phyloP scores from a whole-genome alignment of 2,797 vertebrate genomes.

The Oreochromis grahami region DNA sequence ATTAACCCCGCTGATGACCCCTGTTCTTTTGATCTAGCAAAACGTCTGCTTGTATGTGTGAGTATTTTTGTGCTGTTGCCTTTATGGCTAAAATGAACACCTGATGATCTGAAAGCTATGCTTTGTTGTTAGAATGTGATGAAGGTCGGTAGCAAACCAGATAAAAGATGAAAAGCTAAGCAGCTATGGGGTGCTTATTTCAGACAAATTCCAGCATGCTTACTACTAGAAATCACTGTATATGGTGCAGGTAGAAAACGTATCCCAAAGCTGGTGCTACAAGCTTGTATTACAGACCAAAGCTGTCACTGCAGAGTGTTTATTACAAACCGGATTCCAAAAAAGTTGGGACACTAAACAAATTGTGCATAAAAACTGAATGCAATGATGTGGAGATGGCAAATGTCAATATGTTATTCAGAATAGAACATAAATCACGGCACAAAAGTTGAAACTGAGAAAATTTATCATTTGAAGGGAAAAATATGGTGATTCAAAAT shows the following conservation, averaged over 20 bases:
- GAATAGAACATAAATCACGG: too few relatives aligned
- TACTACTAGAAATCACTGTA: neutral
- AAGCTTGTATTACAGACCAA: neutral
- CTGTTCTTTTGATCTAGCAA: slow-evolving; percentile 23
- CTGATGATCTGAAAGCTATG: neutral
- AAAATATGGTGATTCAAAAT: too few relatives aligned
- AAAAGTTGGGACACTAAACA: too few relatives aligned
- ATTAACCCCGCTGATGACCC: slow-evolving; percentile 38
- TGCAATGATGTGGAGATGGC: too few relatives aligned
- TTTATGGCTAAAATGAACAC: neutral
- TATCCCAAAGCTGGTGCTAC: neutral
- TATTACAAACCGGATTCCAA: too few relatives aligned
- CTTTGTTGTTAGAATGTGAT: neutral
- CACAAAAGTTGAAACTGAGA: too few relatives aligned
- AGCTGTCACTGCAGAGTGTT: neutral
- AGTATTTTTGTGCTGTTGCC: neutral
- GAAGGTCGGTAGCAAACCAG: neutral
- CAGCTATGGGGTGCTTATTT: slow-evolving; percentile 8
- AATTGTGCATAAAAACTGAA: too few relatives aligned
- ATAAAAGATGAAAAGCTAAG: slow-evolving; percentile 7
- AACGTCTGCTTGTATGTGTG: neutral
- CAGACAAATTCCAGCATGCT: neutral
- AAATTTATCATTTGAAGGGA: too few relatives aligned
- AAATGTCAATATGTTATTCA: too few relatives aligned
- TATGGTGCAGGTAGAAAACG: neutral